A percentile compares a stretch with the other conserved stretches of the same genome.
Evolutionary conservation across 1,140 invertebrate species (phyloP).

Genomic region (Platyscapa corneri): DNA sequence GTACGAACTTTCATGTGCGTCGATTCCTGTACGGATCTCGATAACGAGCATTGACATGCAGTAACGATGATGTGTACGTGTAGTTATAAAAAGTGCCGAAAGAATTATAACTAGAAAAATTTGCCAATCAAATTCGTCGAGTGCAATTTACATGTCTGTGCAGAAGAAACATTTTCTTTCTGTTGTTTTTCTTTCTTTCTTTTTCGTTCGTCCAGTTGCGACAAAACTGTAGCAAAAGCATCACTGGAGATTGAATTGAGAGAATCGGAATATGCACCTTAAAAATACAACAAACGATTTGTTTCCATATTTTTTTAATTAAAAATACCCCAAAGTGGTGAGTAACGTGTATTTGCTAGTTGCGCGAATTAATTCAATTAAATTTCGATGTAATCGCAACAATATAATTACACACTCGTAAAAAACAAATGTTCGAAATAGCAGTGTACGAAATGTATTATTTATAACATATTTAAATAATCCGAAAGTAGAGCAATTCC

Average conservation of each 20-base stretch:
- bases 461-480: too few relatives aligned
- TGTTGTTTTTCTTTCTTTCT: too few relatives aligned
- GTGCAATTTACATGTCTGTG: too few relatives aligned
- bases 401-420: not conserved
- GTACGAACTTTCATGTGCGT: conserved; percentile 2
- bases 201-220: not conserved
- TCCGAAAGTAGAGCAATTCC: too few relatives aligned
- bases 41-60: conserved; percentile 43
- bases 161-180: not conserved
- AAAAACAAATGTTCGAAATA: not conserved
- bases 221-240: not conserved
- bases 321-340: not conserved
- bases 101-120: not conserved
- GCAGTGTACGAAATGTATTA: too few relatives aligned
- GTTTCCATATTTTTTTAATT: not conserved
- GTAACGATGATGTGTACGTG: not conserved
- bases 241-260: not conserved
- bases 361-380: too few relatives aligned
- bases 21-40: not conserved
- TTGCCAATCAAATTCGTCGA: not conserved
- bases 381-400: too few relatives aligned
- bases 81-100: not conserved
- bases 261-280: not conserved
- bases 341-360: too few relatives aligned
- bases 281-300: not conserved